Conservation (phyloP, 2,113 vertebrate genomes). For the Manacus vitellinus region DNA sequence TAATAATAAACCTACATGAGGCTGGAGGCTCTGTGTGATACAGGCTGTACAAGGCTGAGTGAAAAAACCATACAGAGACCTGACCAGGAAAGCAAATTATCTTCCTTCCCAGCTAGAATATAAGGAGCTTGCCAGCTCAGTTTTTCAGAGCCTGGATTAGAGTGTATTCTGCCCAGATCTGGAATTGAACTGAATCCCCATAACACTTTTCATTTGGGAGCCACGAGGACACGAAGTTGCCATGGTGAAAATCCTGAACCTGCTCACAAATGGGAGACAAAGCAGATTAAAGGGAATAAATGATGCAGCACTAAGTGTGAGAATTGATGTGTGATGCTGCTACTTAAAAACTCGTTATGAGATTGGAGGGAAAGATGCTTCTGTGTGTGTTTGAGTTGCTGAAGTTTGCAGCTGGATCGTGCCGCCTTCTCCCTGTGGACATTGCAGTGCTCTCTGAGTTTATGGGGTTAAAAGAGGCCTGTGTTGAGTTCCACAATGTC, state of each 20-base stretch:
- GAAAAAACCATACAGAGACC: background rate
- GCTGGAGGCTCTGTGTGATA: background rate
- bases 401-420: background rate
- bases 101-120: background rate
- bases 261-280: background rate
- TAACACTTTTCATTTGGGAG: background rate
- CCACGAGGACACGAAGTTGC: background rate
- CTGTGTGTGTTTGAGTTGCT: background rate
- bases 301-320: background rate
- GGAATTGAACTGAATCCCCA: background rate
- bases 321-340: background rate
- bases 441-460: background rate
- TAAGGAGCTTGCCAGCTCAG: background rate
- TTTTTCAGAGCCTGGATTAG: background rate
- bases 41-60: background rate
- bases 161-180: background rate
- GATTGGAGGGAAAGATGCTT: background rate
- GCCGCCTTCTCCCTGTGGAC: accelerated
- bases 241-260: background rate
- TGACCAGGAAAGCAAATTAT: background rate
- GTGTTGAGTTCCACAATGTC: background rate
- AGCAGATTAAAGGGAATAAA: background rate
- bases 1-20: background rate
- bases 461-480: background rate
- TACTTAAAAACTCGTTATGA: accelerated